Conservation (phyloP, 2,888 invertebrate genomes). For the Agrotis clavis region DNA sequence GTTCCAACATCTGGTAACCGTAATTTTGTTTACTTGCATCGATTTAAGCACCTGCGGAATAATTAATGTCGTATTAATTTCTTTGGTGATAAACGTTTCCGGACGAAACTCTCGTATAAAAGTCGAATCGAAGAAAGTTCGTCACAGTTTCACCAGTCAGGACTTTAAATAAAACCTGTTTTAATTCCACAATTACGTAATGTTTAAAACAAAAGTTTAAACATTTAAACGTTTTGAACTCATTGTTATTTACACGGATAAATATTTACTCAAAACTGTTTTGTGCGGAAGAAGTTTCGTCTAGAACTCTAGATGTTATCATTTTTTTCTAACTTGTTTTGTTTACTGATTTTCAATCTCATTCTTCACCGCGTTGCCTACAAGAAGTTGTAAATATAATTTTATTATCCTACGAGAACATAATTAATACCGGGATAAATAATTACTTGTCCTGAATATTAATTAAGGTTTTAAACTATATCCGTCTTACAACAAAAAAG, state of each 20-base stretch:
- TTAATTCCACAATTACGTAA: slow-evolving; percentile 35
- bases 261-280: slow-evolving; percentile 12
- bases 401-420: too few species aligned
- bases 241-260: slow-evolving; percentile 9
- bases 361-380: slow-evolving; percentile 24
- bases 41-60: slow-evolving; percentile 54
- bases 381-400: too few species aligned
- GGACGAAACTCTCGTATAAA: slow-evolving; percentile 39
- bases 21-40: slow-evolving; percentile 56
- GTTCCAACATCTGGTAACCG: slow-evolving; percentile 65
- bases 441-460: too few species aligned
- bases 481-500: too few species aligned
- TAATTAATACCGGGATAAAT: too few species aligned
- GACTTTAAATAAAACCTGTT: slow-evolving; percentile 28
- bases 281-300: slow-evolving; percentile 6
- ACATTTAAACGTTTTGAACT: slow-evolving; percentile 10
- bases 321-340: slow-evolving; percentile 13
- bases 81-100: slow-evolving; percentile 58
- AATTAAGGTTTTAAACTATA: too few species aligned
- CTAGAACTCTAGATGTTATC: slow-evolving; percentile 1
- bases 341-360: slow-evolving; percentile 9
- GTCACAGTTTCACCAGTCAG: slow-evolving; percentile 29
- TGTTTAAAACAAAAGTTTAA: slow-evolving; percentile 8
- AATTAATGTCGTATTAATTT: slow-evolving; percentile 60
- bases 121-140: slow-evolving; percentile 50